Conservation (phyloP, 2,797 vertebrate species). For the Myotis findleyi region DNA sequence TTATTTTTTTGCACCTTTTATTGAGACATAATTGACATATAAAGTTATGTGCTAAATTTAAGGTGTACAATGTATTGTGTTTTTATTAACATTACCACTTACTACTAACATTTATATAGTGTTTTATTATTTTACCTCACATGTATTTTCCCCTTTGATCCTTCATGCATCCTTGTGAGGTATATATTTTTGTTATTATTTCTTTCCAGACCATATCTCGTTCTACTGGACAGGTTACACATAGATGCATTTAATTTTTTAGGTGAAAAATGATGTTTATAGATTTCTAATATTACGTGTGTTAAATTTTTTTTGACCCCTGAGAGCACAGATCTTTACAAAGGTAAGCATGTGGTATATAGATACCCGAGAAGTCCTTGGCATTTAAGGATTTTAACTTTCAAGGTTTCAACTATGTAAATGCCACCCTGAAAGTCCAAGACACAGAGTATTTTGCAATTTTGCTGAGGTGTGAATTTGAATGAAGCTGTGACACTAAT, state of each 20-base stretch:
- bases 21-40: not conserved
- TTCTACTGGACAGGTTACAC: not conserved
- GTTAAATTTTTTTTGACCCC: not conserved
- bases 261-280: not conserved
- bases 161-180: not conserved
- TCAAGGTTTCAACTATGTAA: conserved; percentile 13
- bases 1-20: not conserved
- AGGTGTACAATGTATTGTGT: not conserved
- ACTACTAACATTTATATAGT: not conserved
- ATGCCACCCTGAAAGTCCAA: not conserved
- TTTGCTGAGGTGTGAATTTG: conserved; percentile 54
- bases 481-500: not conserved
- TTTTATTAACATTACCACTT: not conserved
- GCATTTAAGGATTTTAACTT: conserved; percentile 52
- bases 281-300: not conserved
- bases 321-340: conserved; percentile 23
- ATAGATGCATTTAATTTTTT: not conserved
- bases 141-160: not conserved
- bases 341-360: not conserved
- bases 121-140: not conserved
- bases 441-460: not conserved
- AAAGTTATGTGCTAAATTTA: not conserved
- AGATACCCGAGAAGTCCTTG: not conserved
- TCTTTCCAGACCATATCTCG: not conserved
- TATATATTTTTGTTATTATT: conserved; percentile 25